Evolutionary conservation across 1,140 invertebrate genomes (phyloP).

Genomic region (Pinna nobilis): DNA sequence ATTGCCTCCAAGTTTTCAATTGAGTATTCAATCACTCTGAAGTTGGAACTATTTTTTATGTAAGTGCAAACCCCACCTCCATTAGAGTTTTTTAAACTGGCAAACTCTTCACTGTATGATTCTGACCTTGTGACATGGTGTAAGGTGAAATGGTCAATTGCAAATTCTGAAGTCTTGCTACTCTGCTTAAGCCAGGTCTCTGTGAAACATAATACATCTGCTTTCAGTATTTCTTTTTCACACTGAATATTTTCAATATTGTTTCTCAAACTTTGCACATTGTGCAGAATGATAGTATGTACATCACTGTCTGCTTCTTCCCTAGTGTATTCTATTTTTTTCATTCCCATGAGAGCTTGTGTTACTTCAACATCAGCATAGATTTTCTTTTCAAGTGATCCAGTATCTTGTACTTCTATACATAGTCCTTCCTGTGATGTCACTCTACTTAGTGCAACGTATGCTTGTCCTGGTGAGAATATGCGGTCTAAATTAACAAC

Average conservation of each 20-base stretch:
- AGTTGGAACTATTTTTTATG: not conserved
- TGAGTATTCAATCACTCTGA: not conserved
- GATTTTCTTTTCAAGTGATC: not conserved
- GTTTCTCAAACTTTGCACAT: slow-evolving; percentile 3
- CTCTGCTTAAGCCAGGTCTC: slow-evolving; percentile 12
- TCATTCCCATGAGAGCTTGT: not conserved
- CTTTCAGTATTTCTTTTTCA: not conserved
- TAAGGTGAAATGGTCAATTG: not conserved
- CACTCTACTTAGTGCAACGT: slow-evolving; percentile 21
- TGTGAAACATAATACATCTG: slow-evolving; percentile 14
- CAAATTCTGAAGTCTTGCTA: not conserved
- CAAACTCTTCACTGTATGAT: not conserved
- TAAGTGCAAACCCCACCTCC: not conserved
- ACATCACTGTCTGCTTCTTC: not conserved
- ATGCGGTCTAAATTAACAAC: slow-evolving; percentile 18
- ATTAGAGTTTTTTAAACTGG: not conserved
- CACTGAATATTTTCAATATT: not conserved
- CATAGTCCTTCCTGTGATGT: slow-evolving; percentile 13
- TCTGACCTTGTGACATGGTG: not conserved
- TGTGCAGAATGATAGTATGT: not conserved
- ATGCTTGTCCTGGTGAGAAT: slow-evolving; percentile 22
- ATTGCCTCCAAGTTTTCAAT: not conserved
- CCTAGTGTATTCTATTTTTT: not conserved
- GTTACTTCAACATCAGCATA: slow-evolving; percentile 6
- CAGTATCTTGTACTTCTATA: not conserved